Conservation (phyloP, 2,797 vertebrate genomes). For the Takifugu ocellatus region DNA sequence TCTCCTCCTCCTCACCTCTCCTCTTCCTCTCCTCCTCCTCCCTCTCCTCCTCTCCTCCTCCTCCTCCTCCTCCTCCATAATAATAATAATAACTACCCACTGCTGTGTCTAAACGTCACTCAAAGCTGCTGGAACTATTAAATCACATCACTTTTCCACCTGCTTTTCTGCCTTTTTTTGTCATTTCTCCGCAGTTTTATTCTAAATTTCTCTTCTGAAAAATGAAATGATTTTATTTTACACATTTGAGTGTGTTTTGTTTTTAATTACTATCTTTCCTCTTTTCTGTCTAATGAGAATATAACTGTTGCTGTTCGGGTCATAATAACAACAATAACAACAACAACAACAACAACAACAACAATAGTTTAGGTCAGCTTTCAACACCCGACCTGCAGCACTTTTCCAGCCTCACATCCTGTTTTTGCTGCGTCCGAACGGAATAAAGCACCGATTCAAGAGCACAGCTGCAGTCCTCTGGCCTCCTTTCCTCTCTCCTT, state of each 20-base stretch:
- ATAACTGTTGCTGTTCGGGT: too few species aligned
- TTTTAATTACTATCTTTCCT: neutral
- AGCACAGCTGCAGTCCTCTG: slow-evolving; percentile 63
- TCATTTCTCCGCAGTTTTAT: neutral
- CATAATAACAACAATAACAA: too few species aligned
- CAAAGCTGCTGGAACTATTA: too few species aligned
- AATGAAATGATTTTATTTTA: too few species aligned
- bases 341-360: too few species aligned
- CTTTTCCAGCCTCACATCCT: slow-evolving; percentile 56
- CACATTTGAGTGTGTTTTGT: too few species aligned
- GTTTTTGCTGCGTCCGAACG: slow-evolving; percentile 53
- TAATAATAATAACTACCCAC: slow-evolving; percentile 43
- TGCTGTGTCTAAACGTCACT: slow-evolving; percentile 1
- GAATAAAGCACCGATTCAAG: slow-evolving; percentile 71
- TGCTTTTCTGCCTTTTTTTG: neutral
- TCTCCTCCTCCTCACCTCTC: too few species aligned
- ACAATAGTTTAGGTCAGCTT: too few species aligned
- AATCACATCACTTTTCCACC: too few species aligned
- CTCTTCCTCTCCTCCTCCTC: too few species aligned
- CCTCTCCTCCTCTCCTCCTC: too few species aligned
- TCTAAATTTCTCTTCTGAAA: neutral
- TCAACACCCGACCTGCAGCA: slow-evolving; percentile 18
- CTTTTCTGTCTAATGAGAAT: neutral
- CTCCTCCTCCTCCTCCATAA: too few species aligned
- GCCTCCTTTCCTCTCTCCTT: slow-evolving; percentile 54